These are phyloP conservation scores for Steinernema khuongi DNA, from an alignment of 1,140 invertebrate genomes.

Conservation along the genomic window DNA sequence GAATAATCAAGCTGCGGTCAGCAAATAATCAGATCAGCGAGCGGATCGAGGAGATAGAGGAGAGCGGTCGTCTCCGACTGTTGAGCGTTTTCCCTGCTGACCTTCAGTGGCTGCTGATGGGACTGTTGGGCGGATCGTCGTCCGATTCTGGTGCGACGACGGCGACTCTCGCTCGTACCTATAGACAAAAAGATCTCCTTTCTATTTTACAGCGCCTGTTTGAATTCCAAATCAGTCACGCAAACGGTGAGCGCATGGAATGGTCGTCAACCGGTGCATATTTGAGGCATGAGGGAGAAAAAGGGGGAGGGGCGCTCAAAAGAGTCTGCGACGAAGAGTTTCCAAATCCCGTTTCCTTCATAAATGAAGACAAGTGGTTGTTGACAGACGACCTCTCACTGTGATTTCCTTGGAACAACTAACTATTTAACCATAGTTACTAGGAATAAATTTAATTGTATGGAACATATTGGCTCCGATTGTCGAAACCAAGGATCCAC, in stretches of 20 bases:
- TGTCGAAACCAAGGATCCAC: too few relatives aligned
- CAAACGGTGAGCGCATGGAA: not conserved
- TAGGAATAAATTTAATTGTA: too few relatives aligned
- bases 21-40: not conserved
- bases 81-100: not conserved
- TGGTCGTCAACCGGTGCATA: too few relatives aligned
- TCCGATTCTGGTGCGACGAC: not conserved
- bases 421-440: too few relatives aligned
- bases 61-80: not conserved
- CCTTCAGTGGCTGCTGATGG: not conserved
- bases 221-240: not conserved
- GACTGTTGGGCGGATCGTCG: slow-evolving; percentile 11
- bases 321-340: too few relatives aligned
- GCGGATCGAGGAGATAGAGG: not conserved
- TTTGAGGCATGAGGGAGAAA: not conserved
- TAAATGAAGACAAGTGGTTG: too few relatives aligned
- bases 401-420: too few relatives aligned
- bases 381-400: too few relatives aligned
- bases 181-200: not conserved
- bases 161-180: slow-evolving; percentile 14
- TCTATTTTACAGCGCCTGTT: not conserved
- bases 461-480: too few relatives aligned
- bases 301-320: too few relatives aligned
- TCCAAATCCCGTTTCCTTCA: too few relatives aligned
- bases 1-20: too few relatives aligned